These are phyloP conservation scores for Apostichopus parvimensis DNA, from an alignment of 35 echinoderm and acorn worm genomes.

Conservation along the genomic window DNA sequence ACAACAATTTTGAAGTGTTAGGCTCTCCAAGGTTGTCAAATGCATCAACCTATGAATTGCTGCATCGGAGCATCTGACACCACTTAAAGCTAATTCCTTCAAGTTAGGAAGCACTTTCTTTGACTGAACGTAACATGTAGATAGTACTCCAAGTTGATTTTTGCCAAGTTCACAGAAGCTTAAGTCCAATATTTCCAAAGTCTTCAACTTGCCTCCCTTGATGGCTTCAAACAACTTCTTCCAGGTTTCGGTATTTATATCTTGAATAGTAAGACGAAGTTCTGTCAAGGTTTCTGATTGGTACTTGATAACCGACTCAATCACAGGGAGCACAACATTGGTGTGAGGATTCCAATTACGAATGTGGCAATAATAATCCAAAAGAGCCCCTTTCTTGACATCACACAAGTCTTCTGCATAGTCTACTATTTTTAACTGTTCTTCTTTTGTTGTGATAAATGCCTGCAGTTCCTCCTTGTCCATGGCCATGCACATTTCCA, in stretches of 20 bases:
- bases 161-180: constrained; percentile 35
- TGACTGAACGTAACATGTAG: neutral
- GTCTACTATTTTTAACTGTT: neutral
- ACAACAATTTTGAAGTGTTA: constrained; percentile 15
- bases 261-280: neutral
- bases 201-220: neutral
- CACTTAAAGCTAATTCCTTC: neutral
- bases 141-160: neutral
- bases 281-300: neutral
- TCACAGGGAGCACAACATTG: neutral
- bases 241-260: neutral
- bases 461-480: neutral
- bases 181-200: constrained; percentile 14
- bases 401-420: constrained; percentile 24
- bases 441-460: neutral
- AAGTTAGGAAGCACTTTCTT: constrained; percentile 5
- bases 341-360: constrained; percentile 23
- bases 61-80: neutral
- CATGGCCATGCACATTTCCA: neutral
- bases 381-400: constrained; percentile 18
- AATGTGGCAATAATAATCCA: neutral
- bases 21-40: neutral
- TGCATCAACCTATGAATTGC: neutral
- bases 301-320: constrained; percentile 10
- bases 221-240: neutral